phyloP scores from a whole-genome alignment of 1,140 invertebrate species.

The Frieseomelitta varia region DNA sequence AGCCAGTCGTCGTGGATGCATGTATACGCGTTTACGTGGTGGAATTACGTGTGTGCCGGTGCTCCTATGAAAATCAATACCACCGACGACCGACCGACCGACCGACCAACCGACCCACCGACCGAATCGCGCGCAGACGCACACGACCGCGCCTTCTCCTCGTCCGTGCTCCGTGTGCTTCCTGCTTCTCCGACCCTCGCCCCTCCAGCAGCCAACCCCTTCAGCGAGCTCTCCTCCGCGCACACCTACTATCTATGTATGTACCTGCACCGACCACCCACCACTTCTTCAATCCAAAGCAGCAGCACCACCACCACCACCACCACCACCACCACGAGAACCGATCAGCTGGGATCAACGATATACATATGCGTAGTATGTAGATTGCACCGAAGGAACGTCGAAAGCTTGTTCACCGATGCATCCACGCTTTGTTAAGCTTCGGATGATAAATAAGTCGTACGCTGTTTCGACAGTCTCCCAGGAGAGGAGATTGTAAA shows the following conservation, averaged over 20 bases:
- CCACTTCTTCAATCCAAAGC: slow-evolving; percentile 4
- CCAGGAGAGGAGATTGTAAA: no score
- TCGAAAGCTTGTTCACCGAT: neutral
- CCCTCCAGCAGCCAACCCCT: neutral
- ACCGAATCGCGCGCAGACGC: slow-evolving; percentile 61
- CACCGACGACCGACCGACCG: slow-evolving; percentile 52
- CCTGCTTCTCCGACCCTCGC: neutral
- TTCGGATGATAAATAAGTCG: neutral
- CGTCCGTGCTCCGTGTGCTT: neutral
- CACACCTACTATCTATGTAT: neutral
- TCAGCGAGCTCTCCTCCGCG: neutral
- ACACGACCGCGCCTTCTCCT: slow-evolving; percentile 24
- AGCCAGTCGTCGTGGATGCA: slow-evolving; percentile 26
- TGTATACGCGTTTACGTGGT: slow-evolving; percentile 11
- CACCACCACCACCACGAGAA: neutral
- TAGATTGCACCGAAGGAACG: neutral
- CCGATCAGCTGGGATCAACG: slow-evolving; percentile 43
- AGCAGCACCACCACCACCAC: neutral
- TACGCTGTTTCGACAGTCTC: neutral
- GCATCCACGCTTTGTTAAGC: no score
- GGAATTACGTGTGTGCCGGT: slow-evolving; percentile 1
- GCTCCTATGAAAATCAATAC: slow-evolving; percentile 64
- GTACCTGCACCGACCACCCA: neutral
- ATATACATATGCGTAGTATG: no score
- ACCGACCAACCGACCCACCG: slow-evolving; percentile 42